phyloP scores from a whole-genome alignment of 2,888 invertebrate species.

The Volucella bombylans region DNA sequence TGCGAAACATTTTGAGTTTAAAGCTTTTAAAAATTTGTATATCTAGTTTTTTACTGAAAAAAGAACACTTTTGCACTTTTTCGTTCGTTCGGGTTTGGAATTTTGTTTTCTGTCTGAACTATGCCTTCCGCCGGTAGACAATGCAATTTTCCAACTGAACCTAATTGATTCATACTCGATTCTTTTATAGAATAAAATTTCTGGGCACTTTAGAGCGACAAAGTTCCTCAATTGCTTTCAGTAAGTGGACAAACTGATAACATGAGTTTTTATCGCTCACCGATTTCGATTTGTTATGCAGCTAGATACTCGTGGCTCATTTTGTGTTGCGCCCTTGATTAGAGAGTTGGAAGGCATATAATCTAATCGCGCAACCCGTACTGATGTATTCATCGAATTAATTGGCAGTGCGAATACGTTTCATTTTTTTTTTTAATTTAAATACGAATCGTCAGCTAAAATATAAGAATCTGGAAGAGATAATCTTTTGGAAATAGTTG shows the following conservation, averaged over 20 bases:
- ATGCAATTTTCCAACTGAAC: conserved; percentile 47
- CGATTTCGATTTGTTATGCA: not conserved
- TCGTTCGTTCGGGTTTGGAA: conserved; percentile 38
- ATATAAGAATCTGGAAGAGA: not conserved
- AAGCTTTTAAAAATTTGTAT: not conserved
- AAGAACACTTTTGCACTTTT: not conserved
- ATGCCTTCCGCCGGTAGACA: conserved; percentile 11
- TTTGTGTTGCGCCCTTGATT: not conserved
- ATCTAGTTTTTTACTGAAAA: not conserved
- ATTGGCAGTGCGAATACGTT: not conserved
- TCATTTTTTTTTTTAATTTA: not conserved
- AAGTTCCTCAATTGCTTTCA: not conserved
- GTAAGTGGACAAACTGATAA: conserved; percentile 39
- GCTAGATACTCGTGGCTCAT: not conserved
- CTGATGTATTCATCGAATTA: conserved; percentile 20
- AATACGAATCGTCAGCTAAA: not conserved
- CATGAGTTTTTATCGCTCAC: conserved; percentile 20
- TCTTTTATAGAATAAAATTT: conserved; percentile 59
- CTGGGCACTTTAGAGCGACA: not conserved
- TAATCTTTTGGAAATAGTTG: no score
- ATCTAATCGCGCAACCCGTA: conserved; percentile 21
- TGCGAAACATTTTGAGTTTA: conserved; percentile 28
- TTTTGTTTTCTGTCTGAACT: not conserved
- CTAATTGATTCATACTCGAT: conserved; percentile 4
- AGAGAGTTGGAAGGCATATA: not conserved